Conservation (phyloP, 2,113 vertebrate species). For the Stegastes partitus region DNA sequence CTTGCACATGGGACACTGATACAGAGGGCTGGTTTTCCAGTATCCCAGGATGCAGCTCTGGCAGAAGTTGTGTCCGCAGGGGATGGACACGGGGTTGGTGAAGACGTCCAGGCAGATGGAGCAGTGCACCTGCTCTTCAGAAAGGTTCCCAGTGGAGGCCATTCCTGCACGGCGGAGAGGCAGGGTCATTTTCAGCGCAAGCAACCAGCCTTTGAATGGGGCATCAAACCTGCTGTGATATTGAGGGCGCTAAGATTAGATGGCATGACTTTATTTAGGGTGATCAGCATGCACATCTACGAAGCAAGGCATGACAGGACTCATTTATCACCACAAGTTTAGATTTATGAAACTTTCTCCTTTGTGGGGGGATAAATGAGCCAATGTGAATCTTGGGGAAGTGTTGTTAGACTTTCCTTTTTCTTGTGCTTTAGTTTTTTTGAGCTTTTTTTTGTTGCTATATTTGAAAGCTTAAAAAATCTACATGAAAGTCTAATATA, state of each 20-base stretch:
- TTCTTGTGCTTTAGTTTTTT: not conserved
- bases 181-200: slow-evolving; percentile 77
- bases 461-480: not conserved
- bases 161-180: slow-evolving; percentile 82
- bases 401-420: slow-evolving; percentile 2
- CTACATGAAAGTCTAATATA: too few species aligned
- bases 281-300: slow-evolving; percentile 41
- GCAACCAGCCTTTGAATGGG: slow-evolving; percentile 57
- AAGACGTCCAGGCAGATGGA: slow-evolving; percentile 88
- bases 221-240: slow-evolving; percentile 78
- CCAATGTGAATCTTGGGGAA: not conserved
- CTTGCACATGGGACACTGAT: slow-evolving; percentile 87
- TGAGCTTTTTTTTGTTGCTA: not conserved
- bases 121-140: slow-evolving; percentile 87
- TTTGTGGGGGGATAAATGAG: slow-evolving; percentile 25
- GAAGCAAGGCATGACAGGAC: slow-evolving; percentile 27
- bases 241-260: slow-evolving; percentile 62
- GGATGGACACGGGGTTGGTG: slow-evolving; percentile 86
- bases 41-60: slow-evolving; percentile 85
- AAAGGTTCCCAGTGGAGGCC: slow-evolving; percentile 82
- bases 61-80: slow-evolving; percentile 88
- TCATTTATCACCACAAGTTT: slow-evolving; percentile 9
- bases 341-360: too few species aligned
- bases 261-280: slow-evolving; percentile 8
- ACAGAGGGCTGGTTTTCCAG: slow-evolving; percentile 82